Conservation (phyloP, 35 echinoderm and acorn worm species). For the Stichopus chloronotus region DNA sequence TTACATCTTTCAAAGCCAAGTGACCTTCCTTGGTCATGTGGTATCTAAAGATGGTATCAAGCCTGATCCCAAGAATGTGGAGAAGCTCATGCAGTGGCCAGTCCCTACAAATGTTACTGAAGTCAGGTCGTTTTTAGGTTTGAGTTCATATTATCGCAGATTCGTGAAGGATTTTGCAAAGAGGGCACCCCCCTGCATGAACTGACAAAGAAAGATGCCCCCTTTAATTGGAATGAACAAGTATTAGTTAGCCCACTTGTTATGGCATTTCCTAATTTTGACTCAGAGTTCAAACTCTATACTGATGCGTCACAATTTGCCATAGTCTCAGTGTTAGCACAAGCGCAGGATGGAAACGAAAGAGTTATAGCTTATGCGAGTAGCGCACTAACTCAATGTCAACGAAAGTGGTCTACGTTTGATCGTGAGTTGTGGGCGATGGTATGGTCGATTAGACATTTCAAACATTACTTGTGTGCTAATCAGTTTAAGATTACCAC, state of each 20-base stretch:
- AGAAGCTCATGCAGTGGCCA: too few species aligned
- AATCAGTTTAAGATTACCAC: neutral
- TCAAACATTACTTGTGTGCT: too few species aligned
- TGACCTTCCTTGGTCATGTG: constrained; percentile 65
- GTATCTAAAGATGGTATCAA: constrained; percentile 44
- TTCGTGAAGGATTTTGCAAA: constrained; percentile 36
- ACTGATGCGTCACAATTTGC: constrained; percentile 53
- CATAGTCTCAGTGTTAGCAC: constrained; percentile 18
- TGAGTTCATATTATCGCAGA: too few species aligned
- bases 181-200: neutral
- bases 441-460: too few species aligned
- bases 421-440: too few species aligned
- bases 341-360: constrained; percentile 44
- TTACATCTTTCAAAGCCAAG: constrained; percentile 53
- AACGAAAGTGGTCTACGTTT: too few species aligned
- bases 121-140: too few species aligned
- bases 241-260: constrained; percentile 13
- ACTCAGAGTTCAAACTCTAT: constrained; percentile 20
- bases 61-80: too few species aligned
- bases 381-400: too few species aligned
- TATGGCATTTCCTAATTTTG: constrained; percentile 48
- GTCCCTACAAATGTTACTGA: too few species aligned
- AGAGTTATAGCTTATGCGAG: too few species aligned
- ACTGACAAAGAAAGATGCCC: constrained; percentile 5
- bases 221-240: neutral